Base-by-base conservation (phyloP, 2,888 invertebrate species). In the Polydrusus pterygomalis region DNA sequence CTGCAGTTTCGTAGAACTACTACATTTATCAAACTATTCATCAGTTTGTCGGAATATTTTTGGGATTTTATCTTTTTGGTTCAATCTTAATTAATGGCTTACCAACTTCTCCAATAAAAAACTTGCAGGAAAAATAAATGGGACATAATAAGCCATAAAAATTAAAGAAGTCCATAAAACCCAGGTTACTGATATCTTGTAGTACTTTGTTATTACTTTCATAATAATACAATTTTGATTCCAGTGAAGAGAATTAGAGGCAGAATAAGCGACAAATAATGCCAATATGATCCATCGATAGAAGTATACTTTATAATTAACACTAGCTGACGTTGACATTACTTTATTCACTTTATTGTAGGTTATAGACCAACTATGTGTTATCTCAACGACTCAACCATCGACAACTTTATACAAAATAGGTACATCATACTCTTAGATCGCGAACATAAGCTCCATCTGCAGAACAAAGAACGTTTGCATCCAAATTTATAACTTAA, bases 121-220 rank as follows among this genome's bases (percentile, higher is more conserved):
- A 86, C 98, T 97, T 20, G 96, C 98, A 0, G 99, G 99, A 85
- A 99, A 97, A 83, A 99, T 97, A 81, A 99, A 93, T 8, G 98
- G 97, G 83, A 99, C 97, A 88, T 99, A 99, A 2, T 94, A 92
- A 80, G 97, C 91, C 99, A 99, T 99, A 89, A 94, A 99, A 83
- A 99, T 92, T 96, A 99, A 96, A 51, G 98, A 98, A 18, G 98
- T 96, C 98, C 97, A 98, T 87, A 99, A 95, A 71, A 99, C 95
- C 84, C 91, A 91, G 80, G 92, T 91, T 80, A 91, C 91, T 77
- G 90, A 89, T 30, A 96, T 92, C n/a, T 90, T 90, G 85, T 96
- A 96, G 88, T 95, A 95, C 82, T 92, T 92, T 81, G 89, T 90
- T 54, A 98, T 91, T 68, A 96, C 92, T 85, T 96, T 94, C 80